Conservation (phyloP, 2,797 vertebrate species). For the Varecia variegata region DNA sequence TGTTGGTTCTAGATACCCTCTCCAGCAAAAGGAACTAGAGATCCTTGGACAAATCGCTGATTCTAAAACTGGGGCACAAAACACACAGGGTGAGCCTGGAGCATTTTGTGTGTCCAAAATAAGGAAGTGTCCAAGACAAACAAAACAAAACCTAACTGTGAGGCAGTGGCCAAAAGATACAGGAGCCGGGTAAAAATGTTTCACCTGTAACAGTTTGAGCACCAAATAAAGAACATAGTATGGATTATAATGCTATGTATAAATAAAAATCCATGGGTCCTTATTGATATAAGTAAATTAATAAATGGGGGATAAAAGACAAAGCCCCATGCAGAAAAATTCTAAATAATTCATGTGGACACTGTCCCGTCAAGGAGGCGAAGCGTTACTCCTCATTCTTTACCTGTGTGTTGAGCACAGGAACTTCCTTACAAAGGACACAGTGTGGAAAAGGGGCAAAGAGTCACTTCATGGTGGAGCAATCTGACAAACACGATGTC, state of each 20-base stretch:
- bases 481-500: background rate
- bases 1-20: background rate
- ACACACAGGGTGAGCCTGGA: fast-evolving
- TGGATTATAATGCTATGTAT: background rate
- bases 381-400: fast-evolving
- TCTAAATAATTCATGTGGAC: background rate
- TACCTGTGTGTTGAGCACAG: background rate
- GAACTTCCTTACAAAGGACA: background rate
- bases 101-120: background rate
- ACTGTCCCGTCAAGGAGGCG: background rate
- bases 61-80: too few relatives aligned
- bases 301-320: background rate
- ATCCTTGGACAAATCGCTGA: background rate
- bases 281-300: background rate
- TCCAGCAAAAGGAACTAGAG: background rate
- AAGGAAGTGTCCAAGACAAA: background rate
- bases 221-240: background rate
- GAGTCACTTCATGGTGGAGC: background rate
- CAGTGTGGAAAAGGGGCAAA: too few relatives aligned
- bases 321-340: background rate
- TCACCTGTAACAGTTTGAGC: background rate
- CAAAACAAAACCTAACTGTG: background rate
- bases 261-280: background rate
- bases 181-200: too few relatives aligned
- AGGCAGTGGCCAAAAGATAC: background rate